phyloP scores from a whole-genome alignment of 2,888 invertebrate genomes.

The Epiblema foenella region DNA sequence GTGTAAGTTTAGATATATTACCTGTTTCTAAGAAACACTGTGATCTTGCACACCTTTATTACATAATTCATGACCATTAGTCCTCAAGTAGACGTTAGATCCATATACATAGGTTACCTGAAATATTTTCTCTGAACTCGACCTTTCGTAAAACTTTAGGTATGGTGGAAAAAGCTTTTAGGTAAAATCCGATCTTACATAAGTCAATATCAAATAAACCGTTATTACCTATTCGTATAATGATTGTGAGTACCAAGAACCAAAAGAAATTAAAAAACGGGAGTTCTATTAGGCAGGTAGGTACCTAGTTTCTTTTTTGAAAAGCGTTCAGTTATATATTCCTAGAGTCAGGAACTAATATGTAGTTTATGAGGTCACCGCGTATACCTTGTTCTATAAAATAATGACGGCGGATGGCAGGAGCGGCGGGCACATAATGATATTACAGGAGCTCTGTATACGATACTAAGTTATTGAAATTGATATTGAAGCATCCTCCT shows the following conservation, averaged over 20 bases:
- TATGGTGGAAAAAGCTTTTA: too few relatives aligned
- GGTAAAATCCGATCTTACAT: too few relatives aligned
- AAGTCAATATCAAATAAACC: too few relatives aligned
- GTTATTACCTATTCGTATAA: too few relatives aligned
- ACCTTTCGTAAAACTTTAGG: background rate
- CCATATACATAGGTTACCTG: slow-evolving; percentile 5
- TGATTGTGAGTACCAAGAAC: too few relatives aligned
- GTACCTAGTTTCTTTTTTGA: too few relatives aligned
- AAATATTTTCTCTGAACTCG: background rate
- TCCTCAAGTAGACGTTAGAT: slow-evolving; percentile 45
- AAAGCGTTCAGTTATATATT: too few relatives aligned
- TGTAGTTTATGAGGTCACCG: background rate
- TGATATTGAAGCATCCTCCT: slow-evolving; percentile 34
- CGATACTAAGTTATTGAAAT: slow-evolving; percentile 47
- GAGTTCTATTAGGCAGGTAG: too few relatives aligned
- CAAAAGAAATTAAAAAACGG: too few relatives aligned
- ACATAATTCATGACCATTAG: slow-evolving; percentile 53
- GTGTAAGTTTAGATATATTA: slow-evolving; percentile 2
- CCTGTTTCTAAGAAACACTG: slow-evolving; percentile 12
- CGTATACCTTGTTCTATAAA: background rate
- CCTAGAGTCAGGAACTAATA: background rate
- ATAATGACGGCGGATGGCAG: too few relatives aligned
- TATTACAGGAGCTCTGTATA: slow-evolving; percentile 45
- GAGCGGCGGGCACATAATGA: slow-evolving; percentile 43
- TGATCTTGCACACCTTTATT: slow-evolving; percentile 37